Conservation (phyloP, 1,140 invertebrate species). For the Pseudachorutes palmiensis region DNA sequence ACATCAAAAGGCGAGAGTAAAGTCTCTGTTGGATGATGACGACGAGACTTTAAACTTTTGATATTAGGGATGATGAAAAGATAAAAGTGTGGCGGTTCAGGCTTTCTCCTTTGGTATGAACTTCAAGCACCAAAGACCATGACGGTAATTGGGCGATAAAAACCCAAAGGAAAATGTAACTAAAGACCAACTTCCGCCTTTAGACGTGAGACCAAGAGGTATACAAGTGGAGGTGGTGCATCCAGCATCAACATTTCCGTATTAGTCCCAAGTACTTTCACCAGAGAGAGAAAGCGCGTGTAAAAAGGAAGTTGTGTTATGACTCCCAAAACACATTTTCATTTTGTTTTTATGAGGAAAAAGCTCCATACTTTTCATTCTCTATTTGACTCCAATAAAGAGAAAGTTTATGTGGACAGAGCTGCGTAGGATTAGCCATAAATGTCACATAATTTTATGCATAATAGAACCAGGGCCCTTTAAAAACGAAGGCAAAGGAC, state of each 20-base stretch:
- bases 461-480: background rate
- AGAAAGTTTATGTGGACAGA: conserved; percentile 12
- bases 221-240: background rate
- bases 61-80: background rate
- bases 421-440: conserved; percentile 7
- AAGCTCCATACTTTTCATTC: background rate
- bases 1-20: background rate
- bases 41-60: background rate
- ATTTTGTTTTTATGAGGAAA: background rate
- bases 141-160: conserved; percentile 9
- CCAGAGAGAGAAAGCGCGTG: background rate
- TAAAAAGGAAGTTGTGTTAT: background rate
- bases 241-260: background rate
- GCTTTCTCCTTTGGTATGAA: no score
- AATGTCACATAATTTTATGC: conserved; percentile 13
- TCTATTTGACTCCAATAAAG: conserved; percentile 10
- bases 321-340: no score
- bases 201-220: background rate
- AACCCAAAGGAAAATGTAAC: background rate
- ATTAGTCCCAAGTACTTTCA: no score
- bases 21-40: no score
- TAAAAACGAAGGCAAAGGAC: no score
- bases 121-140: conserved; percentile 3
- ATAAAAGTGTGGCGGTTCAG: background rate
- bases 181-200: background rate